These are phyloP conservation scores for Denticeps clupeoides DNA, from an alignment of 2,797 vertebrate genomes.

Conservation along the genomic window DNA sequence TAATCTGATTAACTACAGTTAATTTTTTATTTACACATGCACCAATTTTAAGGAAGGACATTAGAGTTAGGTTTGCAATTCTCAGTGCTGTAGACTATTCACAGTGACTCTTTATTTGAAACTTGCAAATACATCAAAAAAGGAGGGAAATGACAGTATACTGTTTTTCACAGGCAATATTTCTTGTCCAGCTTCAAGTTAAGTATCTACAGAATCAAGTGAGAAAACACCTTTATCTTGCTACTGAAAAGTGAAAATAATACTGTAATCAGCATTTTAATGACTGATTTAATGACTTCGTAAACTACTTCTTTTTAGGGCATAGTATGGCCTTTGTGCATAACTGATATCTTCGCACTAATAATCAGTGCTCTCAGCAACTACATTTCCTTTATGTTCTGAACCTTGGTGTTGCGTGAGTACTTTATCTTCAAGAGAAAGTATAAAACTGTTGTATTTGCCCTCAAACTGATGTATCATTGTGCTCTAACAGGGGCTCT, in stretches of 20 bases:
- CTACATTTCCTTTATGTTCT: conserved; percentile 66
- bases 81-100: too few relatives aligned
- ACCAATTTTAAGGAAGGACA: too few relatives aligned
- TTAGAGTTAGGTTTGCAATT: too few relatives aligned
- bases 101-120: too few relatives aligned
- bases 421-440: conserved; percentile 22
- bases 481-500: conserved; percentile 62
- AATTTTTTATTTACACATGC: too few relatives aligned
- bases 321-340: conserved; percentile 75
- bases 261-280: not conserved
- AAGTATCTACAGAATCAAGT: conserved; percentile 60
- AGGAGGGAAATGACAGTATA: not conserved
- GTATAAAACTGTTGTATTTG: not conserved
- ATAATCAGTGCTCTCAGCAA: conserved; percentile 72
- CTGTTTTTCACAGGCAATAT: conserved; percentile 44
- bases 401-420: conserved; percentile 78
- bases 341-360: conserved; percentile 70
- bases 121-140: too few relatives aligned
- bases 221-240: not conserved
- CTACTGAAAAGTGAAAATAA: not conserved
- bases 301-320: conserved; percentile 52
- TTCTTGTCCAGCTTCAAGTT: conserved; percentile 43
- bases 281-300: not conserved
- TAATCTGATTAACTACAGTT: too few relatives aligned
- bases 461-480: not conserved